Base-by-base conservation (phyloP, 2,888 invertebrate species). In the Zelleria hepariella region DNA sequence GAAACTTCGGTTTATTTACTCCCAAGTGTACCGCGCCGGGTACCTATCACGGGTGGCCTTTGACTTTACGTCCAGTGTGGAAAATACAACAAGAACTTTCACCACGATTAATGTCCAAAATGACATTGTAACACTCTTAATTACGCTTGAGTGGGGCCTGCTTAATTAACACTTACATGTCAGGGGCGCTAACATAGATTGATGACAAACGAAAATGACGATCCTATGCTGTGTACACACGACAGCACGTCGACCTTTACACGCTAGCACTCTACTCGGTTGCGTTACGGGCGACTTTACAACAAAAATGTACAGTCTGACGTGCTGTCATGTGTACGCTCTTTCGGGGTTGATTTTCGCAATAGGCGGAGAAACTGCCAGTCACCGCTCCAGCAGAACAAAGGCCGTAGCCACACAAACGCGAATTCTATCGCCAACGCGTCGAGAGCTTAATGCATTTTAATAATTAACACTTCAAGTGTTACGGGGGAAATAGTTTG, bases 91-190 rank as follows among this genome's bases (percentile, higher is more conserved):
- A 79, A 82, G 85, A 86, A 86, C 85, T 86, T 87, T 86, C 83
- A 82, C 86, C 86, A 82, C 88, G 86, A 88, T 87, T 86, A 87
- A 87, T 86, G 87, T 87, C 87, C 84, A 81, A 85, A 88, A 87
- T 86, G 86, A 87, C 86, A 87, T 71, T 81, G 84, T 86, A 82
- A 87, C 80, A 87, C 86, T 87, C 88, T 86, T 87, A 87, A 87
- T 87, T 86, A 86, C 82, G 81, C 80, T 80, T 79, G 86, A 86
- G 86, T 86, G 84, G 80, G 86, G 86, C 77, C 80, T 85, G 84
- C 85, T 86, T 87, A 87, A 88, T 88, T 88, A 88, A 86, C 86
- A 88, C 87, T 87, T 87, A 82, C 87, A 85, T 86, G 87, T 87
- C 87, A 86, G 82, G 86, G 84, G 81, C 74, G 75, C 80, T 86